Evolutionary conservation across 2,797 vertebrate species (phyloP), one percentile per base, ranked within the genome.

Genomic region (Ptychobarbus kaznakovi): DNA sequence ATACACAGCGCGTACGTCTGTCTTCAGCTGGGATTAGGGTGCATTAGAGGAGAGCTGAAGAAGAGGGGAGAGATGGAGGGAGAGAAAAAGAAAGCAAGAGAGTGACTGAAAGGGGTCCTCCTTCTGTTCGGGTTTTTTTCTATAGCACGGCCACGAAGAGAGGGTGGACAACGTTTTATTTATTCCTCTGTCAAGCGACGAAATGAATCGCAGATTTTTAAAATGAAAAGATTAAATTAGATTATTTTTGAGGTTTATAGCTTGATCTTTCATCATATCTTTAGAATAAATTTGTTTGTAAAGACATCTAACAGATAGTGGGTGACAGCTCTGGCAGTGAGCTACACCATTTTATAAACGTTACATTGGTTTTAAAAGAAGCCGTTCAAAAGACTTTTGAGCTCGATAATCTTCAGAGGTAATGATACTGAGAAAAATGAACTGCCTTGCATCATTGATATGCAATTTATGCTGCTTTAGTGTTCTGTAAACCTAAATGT

Each of bases 1-100:
- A 79, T 49, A 84, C 79, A 79, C 46, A 90, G 84, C 69, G 74
- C 86, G 90, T 92, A 96, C 95, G 97, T 97, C 97, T 97, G 97
- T 97, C 97, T 98, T 97, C 96, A 97, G 95, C 96, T 90, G 89
- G 97, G 97, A 99, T 99, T 99, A 99, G 96, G 96, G 95, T 95
- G 96, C 95, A 97, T 97, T 98, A 97, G 96, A 94, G 93, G 92
- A 91, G 82, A 91, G 93, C 93, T 93, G 93, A 92, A 97, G 96
- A 96, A 96, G 95, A 94, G 92, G 91, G 93, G 94, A 93, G 94
- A 94, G 93, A 94, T 93, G 92, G 94, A 92, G 82, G 25, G 79
- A 82, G 51, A 84, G 76, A 76, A 68, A 86, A 51, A 78, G 51
- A 85, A 80, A 83, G 82, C 79, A 56, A 84, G 69, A 83, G 83